phyloP scores from a whole-genome alignment of 2,797 vertebrate genomes.

The Coreius guichenoti region DNA sequence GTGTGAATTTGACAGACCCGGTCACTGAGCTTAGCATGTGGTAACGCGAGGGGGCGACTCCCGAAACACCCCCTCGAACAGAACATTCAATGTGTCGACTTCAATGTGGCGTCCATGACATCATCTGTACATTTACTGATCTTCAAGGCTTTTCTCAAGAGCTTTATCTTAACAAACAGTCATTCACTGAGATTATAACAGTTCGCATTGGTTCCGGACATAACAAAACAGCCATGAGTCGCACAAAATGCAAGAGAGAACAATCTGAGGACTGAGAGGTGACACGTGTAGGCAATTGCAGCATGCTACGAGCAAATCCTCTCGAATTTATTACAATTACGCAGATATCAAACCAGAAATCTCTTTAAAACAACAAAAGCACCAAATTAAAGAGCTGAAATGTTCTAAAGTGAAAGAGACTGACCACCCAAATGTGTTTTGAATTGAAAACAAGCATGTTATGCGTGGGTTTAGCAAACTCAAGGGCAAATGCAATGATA shows the following conservation, averaged over 20 bases:
- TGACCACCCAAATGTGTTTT: neutral
- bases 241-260: slow-evolving; percentile 5
- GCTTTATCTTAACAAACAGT: slow-evolving; percentile 25
- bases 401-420: neutral
- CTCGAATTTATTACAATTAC: slow-evolving; percentile 35
- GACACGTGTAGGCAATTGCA: neutral
- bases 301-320: slow-evolving; percentile 31
- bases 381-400: slow-evolving; percentile 20
- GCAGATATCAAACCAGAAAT: slow-evolving; percentile 28
- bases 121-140: slow-evolving; percentile 23
- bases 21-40: slow-evolving; percentile 9
- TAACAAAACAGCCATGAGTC: neutral
- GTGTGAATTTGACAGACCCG: neutral
- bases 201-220: neutral
- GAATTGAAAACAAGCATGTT: neutral
- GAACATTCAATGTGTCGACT: slow-evolving; percentile 48
- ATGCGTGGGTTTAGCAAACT: neutral
- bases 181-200: neutral
- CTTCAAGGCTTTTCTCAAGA: neutral
- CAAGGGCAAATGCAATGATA: neutral
- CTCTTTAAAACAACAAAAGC: slow-evolving; percentile 13
- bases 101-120: slow-evolving; percentile 49
- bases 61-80: slow-evolving; percentile 20
- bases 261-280: slow-evolving; percentile 5
- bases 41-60: neutral